Conservation (phyloP, 2,888 invertebrate species). For the Pharmacophagus antenor region DNA sequence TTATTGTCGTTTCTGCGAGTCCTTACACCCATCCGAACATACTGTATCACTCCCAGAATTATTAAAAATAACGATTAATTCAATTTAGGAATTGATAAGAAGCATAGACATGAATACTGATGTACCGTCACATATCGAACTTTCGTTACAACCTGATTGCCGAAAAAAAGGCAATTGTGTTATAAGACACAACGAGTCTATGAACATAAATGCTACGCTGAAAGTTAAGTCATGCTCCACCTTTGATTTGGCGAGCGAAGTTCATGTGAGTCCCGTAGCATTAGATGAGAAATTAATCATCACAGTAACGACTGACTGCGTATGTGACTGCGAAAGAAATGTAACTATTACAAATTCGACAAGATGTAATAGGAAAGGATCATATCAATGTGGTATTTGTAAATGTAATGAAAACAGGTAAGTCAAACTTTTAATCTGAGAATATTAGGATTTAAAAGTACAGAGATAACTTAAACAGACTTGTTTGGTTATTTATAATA, state of each 20-base stretch:
- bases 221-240: slow-evolving; percentile 45
- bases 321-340: slow-evolving; percentile 86
- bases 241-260: slow-evolving; percentile 22
- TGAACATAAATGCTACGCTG: slow-evolving; percentile 45
- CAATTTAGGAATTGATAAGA: slow-evolving; percentile 44
- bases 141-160: slow-evolving; percentile 49
- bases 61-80: slow-evolving; percentile 11
- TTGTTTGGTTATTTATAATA: no score
- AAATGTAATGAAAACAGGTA: slow-evolving; percentile 72
- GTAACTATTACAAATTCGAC: slow-evolving; percentile 51
- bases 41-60: neutral
- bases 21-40: neutral
- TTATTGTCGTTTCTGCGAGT: no score
- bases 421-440: slow-evolving; percentile 15
- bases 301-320: slow-evolving; percentile 85
- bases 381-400: slow-evolving; percentile 84
- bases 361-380: slow-evolving; percentile 68
- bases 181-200: slow-evolving; percentile 38
- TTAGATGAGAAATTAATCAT: slow-evolving; percentile 85
- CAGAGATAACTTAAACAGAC: neutral
- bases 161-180: slow-evolving; percentile 40
- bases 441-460: neutral
- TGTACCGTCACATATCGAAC: slow-evolving; percentile 41
- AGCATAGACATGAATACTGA: slow-evolving; percentile 38
- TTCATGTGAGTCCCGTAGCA: slow-evolving; percentile 77